Percentiles rank a stretch among this genome's conserved stretches.
These are phyloP conservation scores for Lycaon pictus DNA, from an alignment of 2,113 vertebrate species.

Conservation along the genomic window DNA sequence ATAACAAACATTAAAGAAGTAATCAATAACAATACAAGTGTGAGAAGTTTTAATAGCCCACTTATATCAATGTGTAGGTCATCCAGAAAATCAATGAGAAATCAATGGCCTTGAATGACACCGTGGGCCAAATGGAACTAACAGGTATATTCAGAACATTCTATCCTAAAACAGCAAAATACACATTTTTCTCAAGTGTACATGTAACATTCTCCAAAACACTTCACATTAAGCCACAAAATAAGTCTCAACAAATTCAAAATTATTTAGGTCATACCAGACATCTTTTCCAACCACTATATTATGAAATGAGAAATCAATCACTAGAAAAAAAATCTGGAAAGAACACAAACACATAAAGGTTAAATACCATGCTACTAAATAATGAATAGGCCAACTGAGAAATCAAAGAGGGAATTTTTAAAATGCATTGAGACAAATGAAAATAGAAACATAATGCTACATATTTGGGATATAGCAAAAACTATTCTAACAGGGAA, in stretches of 20 bases:
- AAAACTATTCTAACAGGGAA: not conserved
- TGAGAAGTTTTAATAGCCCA: too few species aligned
- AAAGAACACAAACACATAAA: too few species aligned
- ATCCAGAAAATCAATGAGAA: not conserved
- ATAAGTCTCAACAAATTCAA: not conserved
- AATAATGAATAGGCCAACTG: too few species aligned
- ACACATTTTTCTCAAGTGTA: not conserved
- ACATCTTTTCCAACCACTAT: too few species aligned
- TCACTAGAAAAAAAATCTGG: too few species aligned
- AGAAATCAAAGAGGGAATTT: too few species aligned
- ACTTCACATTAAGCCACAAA: not conserved
- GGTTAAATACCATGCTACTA: too few species aligned
- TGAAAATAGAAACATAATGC: not conserved
- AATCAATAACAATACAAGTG: not conserved
- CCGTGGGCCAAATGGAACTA: not conserved
- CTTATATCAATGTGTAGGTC: not conserved
- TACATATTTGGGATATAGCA: not conserved
- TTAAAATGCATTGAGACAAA: not conserved
- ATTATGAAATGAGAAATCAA: too few species aligned
- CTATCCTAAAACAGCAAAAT: not conserved
- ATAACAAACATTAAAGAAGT: not conserved
- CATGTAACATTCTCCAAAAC: not conserved
- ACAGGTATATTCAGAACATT: not conserved
- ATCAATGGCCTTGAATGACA: not conserved
- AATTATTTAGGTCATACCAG: too few species aligned